Conservation (phyloP, 1,140 invertebrate species). For the Pectinophora gossypiella region DNA sequence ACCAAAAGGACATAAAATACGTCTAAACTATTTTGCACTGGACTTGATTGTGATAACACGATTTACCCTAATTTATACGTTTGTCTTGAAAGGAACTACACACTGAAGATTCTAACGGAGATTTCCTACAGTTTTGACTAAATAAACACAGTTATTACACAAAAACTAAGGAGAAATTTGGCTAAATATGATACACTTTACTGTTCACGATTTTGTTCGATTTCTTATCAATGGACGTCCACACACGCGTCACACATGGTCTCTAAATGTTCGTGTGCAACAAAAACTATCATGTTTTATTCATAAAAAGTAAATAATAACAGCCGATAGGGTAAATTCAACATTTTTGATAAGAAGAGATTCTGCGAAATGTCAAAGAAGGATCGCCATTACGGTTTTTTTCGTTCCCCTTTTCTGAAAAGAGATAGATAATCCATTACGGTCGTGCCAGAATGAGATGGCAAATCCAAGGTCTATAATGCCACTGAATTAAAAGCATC, state of each 20-base stretch:
- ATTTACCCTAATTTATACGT: too few species aligned
- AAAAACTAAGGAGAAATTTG: neutral
- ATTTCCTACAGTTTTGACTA: neutral
- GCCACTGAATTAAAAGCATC: constrained; percentile 27
- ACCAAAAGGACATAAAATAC: too few species aligned
- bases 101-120: neutral
- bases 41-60: too few species aligned
- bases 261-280: neutral
- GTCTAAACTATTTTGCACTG: too few species aligned
- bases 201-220: neutral
- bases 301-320: constrained; percentile 42
- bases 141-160: neutral
- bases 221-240: neutral
- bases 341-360: constrained; percentile 35
- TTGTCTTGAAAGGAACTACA: neutral
- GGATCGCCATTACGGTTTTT: constrained; percentile 45
- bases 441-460: constrained; percentile 26
- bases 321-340: constrained; percentile 28
- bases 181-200: neutral
- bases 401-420: constrained; percentile 27
- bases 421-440: constrained; percentile 18
- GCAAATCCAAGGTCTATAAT: constrained; percentile 22
- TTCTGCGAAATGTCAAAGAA: constrained; percentile 52
- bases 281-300: constrained; percentile 42
- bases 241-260: neutral